Percentiles rank a stretch among this genome's conserved stretches.
phyloP scores from a whole-genome alignment of 2,113 vertebrate species.

The Cyanistes caeruleus region DNA sequence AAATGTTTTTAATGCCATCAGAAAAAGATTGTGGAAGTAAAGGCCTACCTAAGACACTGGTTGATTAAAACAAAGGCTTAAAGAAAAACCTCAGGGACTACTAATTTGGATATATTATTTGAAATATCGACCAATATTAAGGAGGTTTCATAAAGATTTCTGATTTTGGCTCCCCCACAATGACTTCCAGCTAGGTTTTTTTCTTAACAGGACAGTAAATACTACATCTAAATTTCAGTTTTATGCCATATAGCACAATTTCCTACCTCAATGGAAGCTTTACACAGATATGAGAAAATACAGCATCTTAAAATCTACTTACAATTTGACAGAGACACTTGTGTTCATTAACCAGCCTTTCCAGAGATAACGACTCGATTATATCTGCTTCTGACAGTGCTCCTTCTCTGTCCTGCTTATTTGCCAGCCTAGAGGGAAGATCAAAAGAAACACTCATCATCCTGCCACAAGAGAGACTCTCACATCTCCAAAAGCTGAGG shows the following conservation, averaged over 20 bases:
- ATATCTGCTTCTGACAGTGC: conserved; percentile 92
- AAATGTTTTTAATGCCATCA: neutral
- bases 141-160: neutral
- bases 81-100: neutral
- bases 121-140: neutral
- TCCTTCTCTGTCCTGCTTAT: conserved; percentile 94
- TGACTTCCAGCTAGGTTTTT: neutral
- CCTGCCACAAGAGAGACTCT: neutral
- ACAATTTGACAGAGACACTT: conserved; percentile 96
- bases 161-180: neutral
- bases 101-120: neutral
- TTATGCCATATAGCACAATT: neutral
- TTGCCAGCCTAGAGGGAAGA: conserved; percentile 83
- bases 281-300: neutral
- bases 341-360: conserved; percentile 92
- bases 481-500: neutral
- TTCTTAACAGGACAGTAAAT: neutral
- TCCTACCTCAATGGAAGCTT: neutral
- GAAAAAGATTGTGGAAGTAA: neutral
- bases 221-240: neutral
- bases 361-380: conserved; percentile 90
- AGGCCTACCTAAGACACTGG: neutral
- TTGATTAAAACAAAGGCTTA: neutral
- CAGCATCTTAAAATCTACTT: conserved; percentile 65
- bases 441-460: neutral